Evolutionary conservation across 1,140 invertebrate species (phyloP).

Genomic region (Plutomurus gul): DNA sequence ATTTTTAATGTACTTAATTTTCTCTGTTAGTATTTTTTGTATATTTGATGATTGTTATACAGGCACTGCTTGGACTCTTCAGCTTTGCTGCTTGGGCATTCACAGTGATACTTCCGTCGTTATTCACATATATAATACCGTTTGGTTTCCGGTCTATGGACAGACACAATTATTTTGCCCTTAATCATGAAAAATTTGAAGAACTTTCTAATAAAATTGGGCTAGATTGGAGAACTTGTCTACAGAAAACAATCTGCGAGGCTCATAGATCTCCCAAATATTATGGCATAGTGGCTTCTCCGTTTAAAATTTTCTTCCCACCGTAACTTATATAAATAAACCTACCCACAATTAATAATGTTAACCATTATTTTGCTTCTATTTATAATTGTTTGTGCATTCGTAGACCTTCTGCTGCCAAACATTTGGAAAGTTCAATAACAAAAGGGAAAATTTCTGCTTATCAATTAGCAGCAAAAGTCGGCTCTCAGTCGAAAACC

Average conservation of each 20-base stretch:
- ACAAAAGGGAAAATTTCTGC: background rate
- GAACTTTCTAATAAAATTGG: constrained; percentile 35
- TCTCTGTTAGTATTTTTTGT: background rate
- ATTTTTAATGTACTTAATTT: background rate
- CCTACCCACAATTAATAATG: background rate
- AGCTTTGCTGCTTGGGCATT: background rate
- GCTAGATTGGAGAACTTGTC: constrained; percentile 32
- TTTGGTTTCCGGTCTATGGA: background rate
- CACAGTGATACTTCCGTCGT: constrained; percentile 22
- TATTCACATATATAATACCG: constrained; percentile 21
- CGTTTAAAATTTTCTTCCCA: constrained; percentile 49
- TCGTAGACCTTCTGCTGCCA: no score
- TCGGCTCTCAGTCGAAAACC: background rate
- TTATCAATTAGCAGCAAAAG: background rate
- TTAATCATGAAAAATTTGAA: constrained; percentile 16
- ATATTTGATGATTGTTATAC: background rate
- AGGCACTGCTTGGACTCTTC: constrained; percentile 38
- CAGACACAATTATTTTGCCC: background rate
- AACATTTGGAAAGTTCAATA: no score
- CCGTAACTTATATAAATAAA: background rate
- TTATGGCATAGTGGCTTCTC: constrained; percentile 39
- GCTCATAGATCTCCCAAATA: constrained; percentile 43
- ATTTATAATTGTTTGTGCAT: no score
- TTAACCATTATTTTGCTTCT: background rate
- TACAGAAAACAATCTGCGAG: constrained; percentile 49